Evolutionary conservation across 2,797 vertebrate species (phyloP).

Genomic region (Masticophis lateralis): DNA sequence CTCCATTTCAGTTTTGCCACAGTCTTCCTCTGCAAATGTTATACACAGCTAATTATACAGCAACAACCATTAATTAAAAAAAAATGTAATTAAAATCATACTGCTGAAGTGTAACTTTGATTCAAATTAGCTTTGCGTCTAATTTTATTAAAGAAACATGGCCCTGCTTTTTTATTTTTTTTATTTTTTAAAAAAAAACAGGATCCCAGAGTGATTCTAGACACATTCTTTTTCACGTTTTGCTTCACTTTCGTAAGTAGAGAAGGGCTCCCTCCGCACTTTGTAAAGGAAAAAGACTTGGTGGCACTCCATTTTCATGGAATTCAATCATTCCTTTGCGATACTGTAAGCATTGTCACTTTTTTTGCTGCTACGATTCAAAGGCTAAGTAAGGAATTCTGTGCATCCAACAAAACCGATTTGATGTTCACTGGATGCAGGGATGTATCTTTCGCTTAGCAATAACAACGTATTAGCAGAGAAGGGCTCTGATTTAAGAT

Average conservation of each 20-base stretch:
- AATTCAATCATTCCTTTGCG: neutral
- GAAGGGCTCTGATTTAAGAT: neutral
- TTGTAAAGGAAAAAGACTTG: neutral
- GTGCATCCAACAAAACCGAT: neutral
- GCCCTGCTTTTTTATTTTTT: neutral
- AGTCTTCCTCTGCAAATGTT: neutral
- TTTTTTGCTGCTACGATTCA: neutral
- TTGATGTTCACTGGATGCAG: neutral
- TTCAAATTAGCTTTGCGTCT: slow-evolving; percentile 20
- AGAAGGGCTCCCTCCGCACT: neutral
- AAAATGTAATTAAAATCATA: slow-evolving; percentile 14
- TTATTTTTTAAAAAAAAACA: neutral
- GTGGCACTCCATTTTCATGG: neutral
- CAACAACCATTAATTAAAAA: slow-evolving; percentile 19
- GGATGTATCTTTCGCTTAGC: neutral
- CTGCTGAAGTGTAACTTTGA: slow-evolving; percentile 9
- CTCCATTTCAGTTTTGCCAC: neutral
- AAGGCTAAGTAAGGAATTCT: neutral
- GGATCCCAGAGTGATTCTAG: neutral
- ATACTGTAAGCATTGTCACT: neutral
- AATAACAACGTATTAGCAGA: neutral
- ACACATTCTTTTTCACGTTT: neutral
- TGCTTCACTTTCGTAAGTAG: neutral
- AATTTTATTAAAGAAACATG: neutral
- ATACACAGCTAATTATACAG: slow-evolving; percentile 10